Conservation (phyloP, 2,113 vertebrate genomes). For the Mustelus asterias region DNA sequence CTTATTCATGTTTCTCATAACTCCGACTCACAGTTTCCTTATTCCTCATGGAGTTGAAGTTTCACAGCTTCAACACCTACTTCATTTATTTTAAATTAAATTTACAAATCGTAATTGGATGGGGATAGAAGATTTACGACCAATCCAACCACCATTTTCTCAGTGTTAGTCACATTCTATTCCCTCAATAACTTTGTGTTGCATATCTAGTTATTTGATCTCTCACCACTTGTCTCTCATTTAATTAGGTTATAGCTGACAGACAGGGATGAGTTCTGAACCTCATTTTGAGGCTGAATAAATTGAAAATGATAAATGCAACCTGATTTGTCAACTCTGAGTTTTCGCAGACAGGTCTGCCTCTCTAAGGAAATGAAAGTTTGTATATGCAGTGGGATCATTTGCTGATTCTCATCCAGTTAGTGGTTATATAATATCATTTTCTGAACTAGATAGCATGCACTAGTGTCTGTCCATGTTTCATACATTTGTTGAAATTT, state of each 20-base stretch:
- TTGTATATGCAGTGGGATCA: neutral
- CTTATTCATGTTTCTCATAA: constrained; percentile 12
- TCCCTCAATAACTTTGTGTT: constrained; percentile 14
- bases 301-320: constrained; percentile 25
- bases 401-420: neutral
- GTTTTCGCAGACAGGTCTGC: neutral
- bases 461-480: neutral
- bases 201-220: constrained; percentile 26
- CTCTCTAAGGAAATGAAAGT: neutral
- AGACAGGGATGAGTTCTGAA: neutral
- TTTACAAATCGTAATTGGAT: constrained; percentile 32
- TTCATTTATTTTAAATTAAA: constrained; percentile 37
- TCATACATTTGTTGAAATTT: neutral
- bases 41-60: neutral
- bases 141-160: constrained; percentile 10
- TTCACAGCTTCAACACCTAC: constrained; percentile 17
- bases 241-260: constrained; percentile 17
- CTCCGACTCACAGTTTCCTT: neutral
- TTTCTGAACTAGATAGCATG: neutral
- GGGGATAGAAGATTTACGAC: constrained; percentile 3
- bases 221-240: constrained; percentile 7
- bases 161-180: constrained; percentile 22
- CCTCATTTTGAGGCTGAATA: neutral
- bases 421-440: neutral
- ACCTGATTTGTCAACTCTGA: neutral